Percentiles rank a stretch among this genome's conserved stretches.
Evolutionary conservation across 53 echinoderm and acorn worm species (phyloP).

Genomic region (Astropecten irregularis): DNA sequence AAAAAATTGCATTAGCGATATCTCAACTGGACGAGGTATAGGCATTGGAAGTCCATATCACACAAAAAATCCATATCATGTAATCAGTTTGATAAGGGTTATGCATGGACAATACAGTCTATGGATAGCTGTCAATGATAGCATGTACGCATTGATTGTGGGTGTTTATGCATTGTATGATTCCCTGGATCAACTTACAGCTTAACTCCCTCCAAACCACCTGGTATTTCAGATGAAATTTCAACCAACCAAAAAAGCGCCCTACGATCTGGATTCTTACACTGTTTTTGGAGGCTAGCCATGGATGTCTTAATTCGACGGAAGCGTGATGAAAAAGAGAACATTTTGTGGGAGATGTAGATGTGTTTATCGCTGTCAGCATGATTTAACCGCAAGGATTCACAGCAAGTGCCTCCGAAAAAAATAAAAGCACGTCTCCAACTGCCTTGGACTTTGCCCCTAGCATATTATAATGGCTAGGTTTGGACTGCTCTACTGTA

Average conservation of each 20-base stretch:
- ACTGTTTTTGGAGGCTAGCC: too few species aligned
- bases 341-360: too few species aligned
- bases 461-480: conserved; percentile 2
- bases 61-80: conserved; percentile 33
- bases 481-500: not conserved
- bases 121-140: not conserved
- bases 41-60: conserved; percentile 27
- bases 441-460: conserved; percentile 22
- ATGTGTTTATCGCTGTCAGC: too few species aligned
- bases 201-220: conserved; percentile 6
- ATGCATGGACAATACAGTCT: not conserved
- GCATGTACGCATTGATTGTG: not conserved
- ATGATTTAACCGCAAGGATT: not conserved
- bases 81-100: conserved; percentile 25
- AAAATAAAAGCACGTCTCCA: not conserved
- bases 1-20: conserved; percentile 2
- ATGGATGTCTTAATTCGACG: too few species aligned
- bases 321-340: too few species aligned
- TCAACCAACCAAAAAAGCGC: conserved; percentile 15
- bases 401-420: not conserved
- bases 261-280: too few species aligned
- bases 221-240: conserved; percentile 35
- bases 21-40: not conserved
- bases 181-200: conserved; percentile 13
- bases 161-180: not conserved